Base-by-base conservation (phyloP, 1,140 invertebrate genomes). In the Drosophila neocordata region DNA sequence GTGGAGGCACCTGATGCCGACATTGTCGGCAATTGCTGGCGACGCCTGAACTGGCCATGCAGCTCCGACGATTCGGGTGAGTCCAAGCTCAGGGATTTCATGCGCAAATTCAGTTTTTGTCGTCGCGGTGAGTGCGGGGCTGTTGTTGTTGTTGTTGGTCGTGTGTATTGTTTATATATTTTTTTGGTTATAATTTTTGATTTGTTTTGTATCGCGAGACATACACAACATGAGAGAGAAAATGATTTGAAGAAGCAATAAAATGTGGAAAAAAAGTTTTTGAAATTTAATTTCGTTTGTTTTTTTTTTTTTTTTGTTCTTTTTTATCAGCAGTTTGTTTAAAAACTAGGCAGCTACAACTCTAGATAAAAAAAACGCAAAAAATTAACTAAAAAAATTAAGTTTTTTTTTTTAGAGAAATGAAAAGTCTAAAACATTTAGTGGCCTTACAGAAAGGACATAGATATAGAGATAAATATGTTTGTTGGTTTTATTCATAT, bases 31-130 rank as follows among this genome's bases (percentile, higher is more conserved):
- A 90, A 76, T 52, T 87, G 91, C 67, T 92, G 90, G 7, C 95
- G 93, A 12, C 96, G 94, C 82, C 96, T 94, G 78, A 97, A 92
- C 92, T 96, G 95, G 44, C 94, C 94, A 83, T 97, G 96, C 61
- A 92, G 70, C 92, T 98, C 97, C 15, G 96, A 95, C 63, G 97
- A 97, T 92, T 99, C 98, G 18, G 97, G 97, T 9, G 97, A 98
- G 92, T 99, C 98, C 94, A 99, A 92, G 41, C 97, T 99, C 79
- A 99, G 95, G 91, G 97, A 98, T 94, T 99, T 99, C 98, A 99
- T 99, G 84, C 98, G 95, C 92, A 98, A 95, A 93, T 98, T 98
- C 92, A 99, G 94, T 93, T 98, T 97, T 94, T 98, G 97, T 65
- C 97, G 95, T 91, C 97, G 95, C 78, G 98, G 98, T 92, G 97